Evolutionary conservation across 1,140 invertebrate genomes (phyloP), one percentile per base, ranked within the genome.

Genomic region (Drosophila arizonae): DNA sequence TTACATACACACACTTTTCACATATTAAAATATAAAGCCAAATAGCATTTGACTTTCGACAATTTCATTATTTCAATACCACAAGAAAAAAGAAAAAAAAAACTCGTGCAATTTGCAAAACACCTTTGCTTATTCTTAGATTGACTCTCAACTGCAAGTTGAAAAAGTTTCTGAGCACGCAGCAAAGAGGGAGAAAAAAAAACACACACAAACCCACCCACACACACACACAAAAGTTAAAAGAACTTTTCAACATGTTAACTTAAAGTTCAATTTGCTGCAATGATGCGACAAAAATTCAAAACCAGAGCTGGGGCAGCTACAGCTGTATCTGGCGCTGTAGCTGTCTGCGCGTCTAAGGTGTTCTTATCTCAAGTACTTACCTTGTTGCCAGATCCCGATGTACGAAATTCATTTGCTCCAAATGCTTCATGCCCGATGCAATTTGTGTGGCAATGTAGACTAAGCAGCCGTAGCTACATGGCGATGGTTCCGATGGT

Each of bases 391-490:
- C 95, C 81, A 97, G 93, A 92, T 97, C 96, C 76, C 95, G 93
- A 92, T 97, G 96, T 46, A 97, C 94, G 91, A 96, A 95, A 91
- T 96, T 95, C 76, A 96, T 93, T 24, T 94, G 94, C 92, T 97
- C 96, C 90, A 97, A 93, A 92, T 96, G 96, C 91, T 96, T 96
- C 96, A 97, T 97, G 64, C 96, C 96, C 70, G 95, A 95, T 72
- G 96, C 95, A 90, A 97, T 96, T 93, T 97, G 96, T 68, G 94
- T 94, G 50, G 95, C 95, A 92, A 96, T 95, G 86, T 95, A 95
- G 75, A 95, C 94, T 82, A 95, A 92, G 87, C 94, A 95, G 55
- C 95, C 95, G 90, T 95, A 94, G 92, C 94, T 96, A 64, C 67
- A 52, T 57, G 54, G n/a, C 51, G 52, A 15, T 58, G 54, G 36